phyloP scores from a whole-genome alignment of 2,797 vertebrate species.

The Tadarida brasiliensis region DNA sequence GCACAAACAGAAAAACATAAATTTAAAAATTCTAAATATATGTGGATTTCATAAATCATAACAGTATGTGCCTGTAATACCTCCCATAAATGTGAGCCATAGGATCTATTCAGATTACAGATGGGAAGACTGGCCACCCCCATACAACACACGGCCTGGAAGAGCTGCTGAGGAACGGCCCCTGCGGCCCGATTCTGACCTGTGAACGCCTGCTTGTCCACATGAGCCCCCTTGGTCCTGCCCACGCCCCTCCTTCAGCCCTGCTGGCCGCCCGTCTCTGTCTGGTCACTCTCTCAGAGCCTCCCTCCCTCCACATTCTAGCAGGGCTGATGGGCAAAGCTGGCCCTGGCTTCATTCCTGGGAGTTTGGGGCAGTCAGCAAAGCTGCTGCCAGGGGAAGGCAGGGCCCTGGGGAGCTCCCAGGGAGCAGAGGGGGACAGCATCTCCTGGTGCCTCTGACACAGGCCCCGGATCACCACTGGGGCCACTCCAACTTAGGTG shows the following conservation, averaged over 20 bases:
- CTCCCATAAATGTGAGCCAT: background rate
- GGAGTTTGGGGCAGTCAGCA: background rate
- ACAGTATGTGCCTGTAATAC: background rate
- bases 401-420: background rate
- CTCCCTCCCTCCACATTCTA: background rate
- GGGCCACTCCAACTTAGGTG: background rate
- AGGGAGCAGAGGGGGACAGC: background rate
- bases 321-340: background rate
- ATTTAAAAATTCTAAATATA: slow-evolving; percentile 22
- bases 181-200: background rate
- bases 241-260: background rate
- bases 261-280: background rate
- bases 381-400: background rate
- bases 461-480: background rate
- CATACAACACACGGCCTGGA: rapidly evolving
- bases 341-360: background rate
- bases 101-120: background rate
- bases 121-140: background rate
- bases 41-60: background rate
- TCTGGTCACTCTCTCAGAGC: background rate
- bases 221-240: background rate
- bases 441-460: background rate
- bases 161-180: background rate
- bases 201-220: background rate
- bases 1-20: background rate